phyloP scores from a whole-genome alignment of 2,888 invertebrate genomes.

The Leucophenga montana region DNA sequence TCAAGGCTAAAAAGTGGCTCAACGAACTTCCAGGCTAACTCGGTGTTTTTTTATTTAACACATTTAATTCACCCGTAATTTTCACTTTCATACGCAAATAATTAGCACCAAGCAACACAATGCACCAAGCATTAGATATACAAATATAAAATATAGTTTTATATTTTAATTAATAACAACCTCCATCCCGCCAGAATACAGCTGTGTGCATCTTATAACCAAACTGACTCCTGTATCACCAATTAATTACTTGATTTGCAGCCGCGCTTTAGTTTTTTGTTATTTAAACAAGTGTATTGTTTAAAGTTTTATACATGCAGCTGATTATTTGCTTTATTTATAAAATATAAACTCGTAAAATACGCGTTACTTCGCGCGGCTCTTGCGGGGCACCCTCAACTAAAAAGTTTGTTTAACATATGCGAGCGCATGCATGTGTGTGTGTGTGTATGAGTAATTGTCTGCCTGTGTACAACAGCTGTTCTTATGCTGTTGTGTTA shows the following conservation, averaged over 20 bases:
- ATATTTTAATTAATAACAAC: slow-evolving; percentile 48
- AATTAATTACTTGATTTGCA: slow-evolving; percentile 32
- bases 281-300: not conserved
- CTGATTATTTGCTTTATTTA: too few species aligned
- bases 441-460: too few species aligned
- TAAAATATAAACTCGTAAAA: too few species aligned
- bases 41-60: too few species aligned
- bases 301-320: not conserved
- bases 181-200: slow-evolving; percentile 72
- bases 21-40: not conserved
- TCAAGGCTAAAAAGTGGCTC: not conserved
- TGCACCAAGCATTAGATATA: not conserved
- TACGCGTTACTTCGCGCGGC: not conserved
- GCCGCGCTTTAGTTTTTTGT: not conserved
- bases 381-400: not conserved
- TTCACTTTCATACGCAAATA: slow-evolving; percentile 15
- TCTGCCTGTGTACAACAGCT: not conserved
- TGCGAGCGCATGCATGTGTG: slow-evolving; percentile 25
- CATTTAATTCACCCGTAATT: not conserved
- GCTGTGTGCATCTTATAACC: slow-evolving; percentile 69
- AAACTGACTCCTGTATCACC: not conserved
- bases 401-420: too few species aligned
- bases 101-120: slow-evolving; percentile 4
- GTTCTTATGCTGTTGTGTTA: not conserved
- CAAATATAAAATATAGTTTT: not conserved